phyloP scores from a whole-genome alignment of 2,888 invertebrate genomes.

The Macrosoma leucophasiata region DNA sequence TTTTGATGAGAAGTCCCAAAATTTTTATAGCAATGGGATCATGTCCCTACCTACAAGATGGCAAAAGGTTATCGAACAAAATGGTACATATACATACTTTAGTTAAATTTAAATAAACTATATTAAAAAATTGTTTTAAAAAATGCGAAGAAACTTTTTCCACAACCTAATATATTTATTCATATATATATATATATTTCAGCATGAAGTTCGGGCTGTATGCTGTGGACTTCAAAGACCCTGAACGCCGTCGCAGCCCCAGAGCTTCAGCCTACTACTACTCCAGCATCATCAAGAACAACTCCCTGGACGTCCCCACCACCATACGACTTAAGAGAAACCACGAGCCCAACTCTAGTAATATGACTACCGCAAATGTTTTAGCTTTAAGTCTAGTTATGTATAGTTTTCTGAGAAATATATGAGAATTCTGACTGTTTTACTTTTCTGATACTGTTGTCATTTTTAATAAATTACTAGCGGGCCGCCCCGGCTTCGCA shows the following conservation, averaged over 20 bases:
- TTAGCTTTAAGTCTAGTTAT: conserved; percentile 1
- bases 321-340: background rate
- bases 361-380: conserved; percentile 3
- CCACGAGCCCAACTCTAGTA: conserved; percentile 1
- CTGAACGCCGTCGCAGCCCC: conserved; percentile 23
- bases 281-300: conserved; percentile 29
- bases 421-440: background rate
- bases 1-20: too few species aligned
- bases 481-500: background rate
- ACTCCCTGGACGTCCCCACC: conserved; percentile 21
- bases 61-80: too few species aligned
- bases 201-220: conserved; percentile 34
- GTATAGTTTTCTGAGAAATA: background rate
- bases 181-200: conserved; percentile 9
- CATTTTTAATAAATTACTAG: background rate
- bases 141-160: too few species aligned
- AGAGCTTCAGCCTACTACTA: conserved; percentile 42
- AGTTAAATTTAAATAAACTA: too few species aligned
- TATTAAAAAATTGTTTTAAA: too few species aligned
- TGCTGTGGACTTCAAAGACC: conserved; percentile 27
- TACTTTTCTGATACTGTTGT: background rate
- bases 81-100: too few species aligned
- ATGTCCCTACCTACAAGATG: too few species aligned
- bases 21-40: too few species aligned
- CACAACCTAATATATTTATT: background rate